Evolutionary conservation across 2,888 invertebrate species (phyloP).

Genomic region (Conistra vaccinii): DNA sequence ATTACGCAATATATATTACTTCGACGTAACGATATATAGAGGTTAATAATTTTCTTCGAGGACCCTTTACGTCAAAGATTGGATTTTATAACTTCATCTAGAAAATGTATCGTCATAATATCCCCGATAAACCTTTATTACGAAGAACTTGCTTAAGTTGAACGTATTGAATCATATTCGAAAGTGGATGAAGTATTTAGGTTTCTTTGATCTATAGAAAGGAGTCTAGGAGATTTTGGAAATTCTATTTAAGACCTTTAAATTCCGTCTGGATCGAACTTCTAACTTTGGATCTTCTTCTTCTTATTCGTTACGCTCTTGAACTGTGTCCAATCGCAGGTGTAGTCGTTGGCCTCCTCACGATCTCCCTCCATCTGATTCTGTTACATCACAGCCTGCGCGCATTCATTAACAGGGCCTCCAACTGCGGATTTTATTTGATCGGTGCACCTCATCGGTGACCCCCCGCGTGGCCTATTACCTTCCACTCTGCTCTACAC

Average conservation of each 20-base stretch:
- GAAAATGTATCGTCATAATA: constrained; percentile 44
- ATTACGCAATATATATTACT: constrained; percentile 31
- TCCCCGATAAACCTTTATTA: constrained; percentile 18
- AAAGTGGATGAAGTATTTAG: constrained; percentile 24
- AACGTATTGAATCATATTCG: constrained; percentile 18
- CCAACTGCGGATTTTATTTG: no score
- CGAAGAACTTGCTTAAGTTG: constrained; percentile 6
- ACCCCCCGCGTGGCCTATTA: no score
- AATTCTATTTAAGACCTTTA: not conserved
- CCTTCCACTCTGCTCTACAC: no score
- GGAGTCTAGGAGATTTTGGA: not conserved
- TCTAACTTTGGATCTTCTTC: no score
- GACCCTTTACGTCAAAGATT: constrained; percentile 45
- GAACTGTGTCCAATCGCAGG: no score
- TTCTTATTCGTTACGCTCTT: no score
- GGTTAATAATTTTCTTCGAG: constrained; percentile 44
- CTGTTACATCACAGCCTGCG: no score
- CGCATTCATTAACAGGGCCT: no score
- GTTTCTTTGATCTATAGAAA: not conserved
- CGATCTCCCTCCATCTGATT: no score
- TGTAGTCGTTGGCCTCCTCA: no score
- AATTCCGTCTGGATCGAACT: not conserved
- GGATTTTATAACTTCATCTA: constrained; percentile 56
- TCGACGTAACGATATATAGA: constrained; percentile 39
- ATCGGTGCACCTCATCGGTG: no score